A percentile compares a stretch with the other conserved stretches of the same genome.
phyloP scores from a whole-genome alignment of 1,140 invertebrate genomes.

The Drosophila teissieri region DNA sequence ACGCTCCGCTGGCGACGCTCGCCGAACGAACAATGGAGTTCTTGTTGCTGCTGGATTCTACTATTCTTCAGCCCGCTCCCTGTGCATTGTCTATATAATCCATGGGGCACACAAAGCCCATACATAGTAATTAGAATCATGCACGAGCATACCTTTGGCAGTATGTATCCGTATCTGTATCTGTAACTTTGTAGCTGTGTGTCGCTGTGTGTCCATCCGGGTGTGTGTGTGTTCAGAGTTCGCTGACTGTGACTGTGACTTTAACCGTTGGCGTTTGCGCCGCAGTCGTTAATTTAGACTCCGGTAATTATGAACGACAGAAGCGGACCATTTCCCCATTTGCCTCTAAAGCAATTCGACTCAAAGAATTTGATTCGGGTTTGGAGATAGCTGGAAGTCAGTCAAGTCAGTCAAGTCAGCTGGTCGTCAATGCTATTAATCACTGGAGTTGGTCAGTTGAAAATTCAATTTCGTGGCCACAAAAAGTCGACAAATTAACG shows the following conservation, averaged over 20 bases:
- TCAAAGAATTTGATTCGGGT: conserved; percentile 33
- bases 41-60: conserved; percentile 22
- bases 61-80: background rate
- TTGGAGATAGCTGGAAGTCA: background rate
- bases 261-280: conserved; percentile 55
- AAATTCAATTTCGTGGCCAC: conserved; percentile 71
- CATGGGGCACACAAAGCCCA: conserved; percentile 41
- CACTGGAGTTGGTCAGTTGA: conserved; percentile 63
- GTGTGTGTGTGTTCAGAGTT: conserved; percentile 48
- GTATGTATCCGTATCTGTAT: conserved; percentile 3
- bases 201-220: conserved; percentile 17
- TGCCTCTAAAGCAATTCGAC: conserved; percentile 8
- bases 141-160: conserved; percentile 47
- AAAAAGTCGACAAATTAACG: conserved; percentile 77
- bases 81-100: conserved; percentile 59
- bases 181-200: conserved; percentile 28
- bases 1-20: conserved; percentile 27
- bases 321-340: conserved; percentile 35
- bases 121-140: conserved; percentile 82
- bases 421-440: conserved; percentile 54
- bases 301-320: conserved; percentile 43
- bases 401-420: background rate
- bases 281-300: conserved; percentile 45
- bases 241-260: conserved; percentile 77
- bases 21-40: conserved; percentile 34